Base-by-base conservation (phyloP, 2,888 invertebrate genomes). In the Pristionchus arcanus region DNA sequence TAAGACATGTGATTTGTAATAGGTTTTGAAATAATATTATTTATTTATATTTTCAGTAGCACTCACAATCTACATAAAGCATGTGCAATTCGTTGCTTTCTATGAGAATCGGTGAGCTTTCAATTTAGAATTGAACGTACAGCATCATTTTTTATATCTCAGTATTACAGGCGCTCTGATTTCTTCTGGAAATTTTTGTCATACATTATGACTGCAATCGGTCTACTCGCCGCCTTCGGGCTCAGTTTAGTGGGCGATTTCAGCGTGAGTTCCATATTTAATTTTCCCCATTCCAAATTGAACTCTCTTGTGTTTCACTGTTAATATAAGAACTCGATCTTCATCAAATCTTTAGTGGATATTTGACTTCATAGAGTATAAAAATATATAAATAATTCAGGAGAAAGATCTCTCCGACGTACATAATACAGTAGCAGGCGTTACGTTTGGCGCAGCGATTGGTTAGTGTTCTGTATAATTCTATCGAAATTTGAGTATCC, bases 211-310 rank as follows among this genome's bases (percentile, higher is more conserved):
- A 81, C 28, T 1, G 21, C 37, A 16, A 15, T 49, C 28, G 81
- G 81, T 0, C 53, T 81, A 28, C n/a, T 81, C 28, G 81, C 81
- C 0, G 42, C 81, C 0, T 81, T 81, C 21, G 81, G 81, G 4
- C 81, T 49, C n/a, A 81, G 81, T 28, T 53, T 49, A 28, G 81
- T 81, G 11, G 81, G 81, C 49, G 49, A 81, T 81, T 81, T 81
- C 28, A 81, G 81, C 7, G 81, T 81, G 49, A 81, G 81, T 42
- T 77, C 42, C 16, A 34, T 16, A 4, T 4, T 1, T 1, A 34
- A 37, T 74, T 16, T 19, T 74, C n/a, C n/a, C n/a, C n/a, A n/a
- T 66, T 59, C 25, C 13, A 37, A 31, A 37, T 31, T 28, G 11
- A 16, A 9, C n/a, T 34, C 13, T 42, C 25, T 42, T 77, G 2